Conservation (phyloP, 2,797 vertebrate genomes). For the Triplophysa yarkandensis region DNA sequence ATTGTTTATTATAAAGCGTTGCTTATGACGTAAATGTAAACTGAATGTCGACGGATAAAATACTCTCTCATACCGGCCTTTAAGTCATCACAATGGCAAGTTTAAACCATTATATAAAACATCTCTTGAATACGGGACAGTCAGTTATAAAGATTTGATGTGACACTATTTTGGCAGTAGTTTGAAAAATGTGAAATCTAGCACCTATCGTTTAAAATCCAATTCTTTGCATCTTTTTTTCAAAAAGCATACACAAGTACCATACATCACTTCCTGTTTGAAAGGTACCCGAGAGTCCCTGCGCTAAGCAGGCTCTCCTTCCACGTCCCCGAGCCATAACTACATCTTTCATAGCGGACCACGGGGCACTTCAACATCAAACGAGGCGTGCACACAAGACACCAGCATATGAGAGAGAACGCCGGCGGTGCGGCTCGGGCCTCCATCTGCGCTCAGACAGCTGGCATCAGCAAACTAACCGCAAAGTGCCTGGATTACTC, state of each 20-base stretch:
- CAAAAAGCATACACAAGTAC: neutral
- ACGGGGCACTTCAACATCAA: conserved; percentile 41
- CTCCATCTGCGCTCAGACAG: conserved; percentile 47
- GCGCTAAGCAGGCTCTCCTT: conserved; percentile 16
- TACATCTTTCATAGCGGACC: conserved; percentile 21
- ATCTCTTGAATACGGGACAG: no score
- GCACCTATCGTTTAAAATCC: no score
- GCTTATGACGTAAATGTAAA: no score
- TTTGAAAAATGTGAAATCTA: no score
- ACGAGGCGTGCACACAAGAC: conserved; percentile 45
- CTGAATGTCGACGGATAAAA: no score
- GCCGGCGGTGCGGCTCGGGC: conserved; percentile 33
- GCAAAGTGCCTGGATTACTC: conserved; percentile 55
- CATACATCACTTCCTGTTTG: neutral
- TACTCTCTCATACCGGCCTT: no score
- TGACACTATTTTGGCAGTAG: no score
- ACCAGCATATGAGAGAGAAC: conserved; percentile 40
- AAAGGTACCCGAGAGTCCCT: neutral
- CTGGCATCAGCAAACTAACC: conserved; percentile 50
- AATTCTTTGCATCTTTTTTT: no score
- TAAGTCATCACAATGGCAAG: no score
- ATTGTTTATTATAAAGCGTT: no score
- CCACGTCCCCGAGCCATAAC: conserved; percentile 21
- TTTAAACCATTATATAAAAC: no score
- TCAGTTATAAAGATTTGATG: no score